Conservation (phyloP, 1,140 invertebrate species). For the Eulimnadia texana region DNA sequence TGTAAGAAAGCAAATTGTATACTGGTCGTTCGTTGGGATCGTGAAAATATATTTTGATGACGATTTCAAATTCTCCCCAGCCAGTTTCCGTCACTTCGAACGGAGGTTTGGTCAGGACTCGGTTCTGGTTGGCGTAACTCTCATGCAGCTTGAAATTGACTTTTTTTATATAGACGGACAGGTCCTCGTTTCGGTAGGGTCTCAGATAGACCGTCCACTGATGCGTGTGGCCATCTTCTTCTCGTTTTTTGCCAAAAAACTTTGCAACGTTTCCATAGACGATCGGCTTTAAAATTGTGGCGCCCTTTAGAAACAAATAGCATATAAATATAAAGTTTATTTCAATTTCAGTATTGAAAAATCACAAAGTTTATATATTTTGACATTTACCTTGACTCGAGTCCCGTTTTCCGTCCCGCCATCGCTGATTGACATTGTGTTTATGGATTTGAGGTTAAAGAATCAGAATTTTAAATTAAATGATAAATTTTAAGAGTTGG, state of each 20-base stretch:
- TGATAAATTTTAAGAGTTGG: not conserved
- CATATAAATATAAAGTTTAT: not conserved
- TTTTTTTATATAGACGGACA: conserved; percentile 90
- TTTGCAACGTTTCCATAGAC: conserved; percentile 92
- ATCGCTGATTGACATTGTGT: not conserved
- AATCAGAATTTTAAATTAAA: not conserved
- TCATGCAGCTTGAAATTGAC: conserved; percentile 90
- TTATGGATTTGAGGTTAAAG: no score
- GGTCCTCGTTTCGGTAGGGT: conserved; percentile 83
- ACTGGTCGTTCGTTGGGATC: conserved; percentile 92
- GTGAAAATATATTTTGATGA: conserved; percentile 95
- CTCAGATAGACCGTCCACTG: conserved; percentile 91
- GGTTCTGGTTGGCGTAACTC: conserved; percentile 87
- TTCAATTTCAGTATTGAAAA: not conserved
- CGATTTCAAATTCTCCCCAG: conserved; percentile 99
- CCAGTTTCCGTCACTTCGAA: conserved; percentile 97
- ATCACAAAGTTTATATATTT: no score
- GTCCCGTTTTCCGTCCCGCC: not conserved
- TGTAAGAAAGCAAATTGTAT: conserved; percentile 21
- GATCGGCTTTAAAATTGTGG: conserved; percentile 87
- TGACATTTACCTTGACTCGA: conserved; percentile 54
- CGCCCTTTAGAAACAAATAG: conserved; percentile 43
- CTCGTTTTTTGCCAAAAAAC: conserved; percentile 94
- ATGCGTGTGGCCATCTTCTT: conserved; percentile 97
- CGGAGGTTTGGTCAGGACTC: conserved; percentile 83